Percentiles rank a stretch among this genome's conserved stretches.
These are phyloP conservation scores for Acanthurus leucopareius DNA, from an alignment of 2,797 vertebrate species.

Conservation along the genomic window DNA sequence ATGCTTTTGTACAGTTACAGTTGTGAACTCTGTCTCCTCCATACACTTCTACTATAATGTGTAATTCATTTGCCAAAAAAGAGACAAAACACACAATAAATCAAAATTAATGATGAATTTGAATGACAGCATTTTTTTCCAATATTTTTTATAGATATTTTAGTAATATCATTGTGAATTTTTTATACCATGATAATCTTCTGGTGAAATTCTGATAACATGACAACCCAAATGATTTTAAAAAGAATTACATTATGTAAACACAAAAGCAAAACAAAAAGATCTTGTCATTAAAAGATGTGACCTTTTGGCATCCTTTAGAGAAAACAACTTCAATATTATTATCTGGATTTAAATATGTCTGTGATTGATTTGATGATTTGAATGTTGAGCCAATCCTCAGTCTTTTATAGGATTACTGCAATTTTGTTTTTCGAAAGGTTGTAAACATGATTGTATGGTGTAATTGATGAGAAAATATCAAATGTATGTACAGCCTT, in stretches of 20 bases:
- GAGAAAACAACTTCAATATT: background rate
- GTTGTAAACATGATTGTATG: slow-evolving; percentile 50
- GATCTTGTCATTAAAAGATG: background rate
- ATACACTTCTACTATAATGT: too few relatives aligned
- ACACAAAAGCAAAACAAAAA: background rate
- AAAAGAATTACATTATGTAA: background rate
- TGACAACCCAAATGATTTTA: background rate
- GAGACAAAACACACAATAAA: too few relatives aligned
- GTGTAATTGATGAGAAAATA: slow-evolving; percentile 46
- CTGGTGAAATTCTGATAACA: too few relatives aligned
- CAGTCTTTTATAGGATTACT: slow-evolving; percentile 54
- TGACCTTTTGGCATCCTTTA: background rate
- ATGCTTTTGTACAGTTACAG: too few relatives aligned
- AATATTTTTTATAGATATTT: too few relatives aligned
- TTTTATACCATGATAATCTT: too few relatives aligned
- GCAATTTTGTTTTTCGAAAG: background rate
- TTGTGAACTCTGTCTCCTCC: too few relatives aligned
- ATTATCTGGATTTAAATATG: background rate
- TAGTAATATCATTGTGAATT: too few relatives aligned
- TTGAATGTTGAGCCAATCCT: slow-evolving; percentile 3
- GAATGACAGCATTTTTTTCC: too few relatives aligned
- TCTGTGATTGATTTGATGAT: slow-evolving; percentile 17
- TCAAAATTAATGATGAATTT: too few relatives aligned
- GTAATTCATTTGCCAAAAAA: too few relatives aligned
- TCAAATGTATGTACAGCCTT: slow-evolving; percentile 22